Base-by-base conservation (phyloP, 2,888 invertebrate species). In the Epistrophella euchroma region DNA sequence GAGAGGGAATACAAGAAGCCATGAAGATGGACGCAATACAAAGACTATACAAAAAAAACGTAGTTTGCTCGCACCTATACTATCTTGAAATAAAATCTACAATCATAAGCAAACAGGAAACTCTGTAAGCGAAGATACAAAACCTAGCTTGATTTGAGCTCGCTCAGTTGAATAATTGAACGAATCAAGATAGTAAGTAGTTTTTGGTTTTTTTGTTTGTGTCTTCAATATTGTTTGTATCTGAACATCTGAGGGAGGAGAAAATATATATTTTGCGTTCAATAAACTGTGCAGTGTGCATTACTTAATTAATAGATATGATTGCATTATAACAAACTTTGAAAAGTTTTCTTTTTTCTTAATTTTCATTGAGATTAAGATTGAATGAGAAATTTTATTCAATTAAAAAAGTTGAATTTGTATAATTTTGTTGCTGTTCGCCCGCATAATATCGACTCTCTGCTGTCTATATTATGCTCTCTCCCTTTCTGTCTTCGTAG, bases 31-130 rank as follows among this genome's bases (percentile, higher is more conserved):
- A 75, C 77, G 60, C 62, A 55, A 43, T 22, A 56, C 70, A 71
- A 72, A 73, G 73, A 70, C 22, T 6, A 9, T 19, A 17, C 2
- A 40, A 25, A 25, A 35, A 9, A 37, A 45, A 45, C 62, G 28
- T 64, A 28, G 43, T n/a, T 68, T 22, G 43, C 37, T 35, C 47
- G 55, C 82, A 86, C 82, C 73, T 77, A 86, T 74, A 82, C 86
- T 43, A 74, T 52, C 68, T 68, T 60, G 25, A 37, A 28, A 35
- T 40, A 35, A 60, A 58, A 58, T 80, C 77, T 82, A 81, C 86
- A 70, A 50, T 50, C 50, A 68, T 58, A 68, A 56, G 28, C 50
- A 78, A 86, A 86, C 86, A 86, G 86, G 86, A 86, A 86, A 82
- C 77, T 68, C 77, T 50, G 15, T n/a, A 15, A 28, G 17, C 25